phyloP scores from a whole-genome alignment of 1,140 invertebrate species.

The Drosophila pectinifera region DNA sequence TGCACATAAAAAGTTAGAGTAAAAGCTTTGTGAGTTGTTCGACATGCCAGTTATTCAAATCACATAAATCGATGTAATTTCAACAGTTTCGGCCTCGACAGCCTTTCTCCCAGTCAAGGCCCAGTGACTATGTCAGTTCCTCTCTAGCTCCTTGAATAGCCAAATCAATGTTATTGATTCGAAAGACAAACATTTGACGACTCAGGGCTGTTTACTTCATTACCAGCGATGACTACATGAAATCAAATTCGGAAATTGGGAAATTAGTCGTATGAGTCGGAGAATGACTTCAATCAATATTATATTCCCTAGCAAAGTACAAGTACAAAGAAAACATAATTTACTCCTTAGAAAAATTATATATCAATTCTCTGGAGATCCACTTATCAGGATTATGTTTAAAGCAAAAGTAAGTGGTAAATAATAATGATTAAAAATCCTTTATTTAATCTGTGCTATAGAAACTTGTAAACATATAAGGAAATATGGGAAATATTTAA shows the following conservation, averaged over 20 bases:
- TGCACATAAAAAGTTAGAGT: constrained; percentile 6
- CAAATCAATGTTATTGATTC: constrained; percentile 48
- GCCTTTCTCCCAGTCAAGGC: constrained; percentile 20
- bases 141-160: constrained; percentile 9
- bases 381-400: neutral
- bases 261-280: neutral
- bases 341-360: neutral
- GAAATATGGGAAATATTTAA: neutral
- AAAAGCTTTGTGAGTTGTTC: constrained; percentile 31
- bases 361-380: neutral
- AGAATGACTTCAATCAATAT: neutral
- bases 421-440: neutral
- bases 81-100: constrained; percentile 8
- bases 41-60: constrained; percentile 43
- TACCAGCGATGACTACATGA: constrained; percentile 13
- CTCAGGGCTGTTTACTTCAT: constrained; percentile 34
- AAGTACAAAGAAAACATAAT: neutral
- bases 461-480: neutral
- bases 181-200: constrained; percentile 29
- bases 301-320: neutral
- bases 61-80: constrained; percentile 50
- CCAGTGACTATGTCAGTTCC: constrained; percentile 5
- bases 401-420: neutral
- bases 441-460: neutral
- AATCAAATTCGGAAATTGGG: constrained; percentile 27